Evolutionary conservation across 2,113 vertebrate genomes (phyloP).

Genomic region (Stegastes partitus): DNA sequence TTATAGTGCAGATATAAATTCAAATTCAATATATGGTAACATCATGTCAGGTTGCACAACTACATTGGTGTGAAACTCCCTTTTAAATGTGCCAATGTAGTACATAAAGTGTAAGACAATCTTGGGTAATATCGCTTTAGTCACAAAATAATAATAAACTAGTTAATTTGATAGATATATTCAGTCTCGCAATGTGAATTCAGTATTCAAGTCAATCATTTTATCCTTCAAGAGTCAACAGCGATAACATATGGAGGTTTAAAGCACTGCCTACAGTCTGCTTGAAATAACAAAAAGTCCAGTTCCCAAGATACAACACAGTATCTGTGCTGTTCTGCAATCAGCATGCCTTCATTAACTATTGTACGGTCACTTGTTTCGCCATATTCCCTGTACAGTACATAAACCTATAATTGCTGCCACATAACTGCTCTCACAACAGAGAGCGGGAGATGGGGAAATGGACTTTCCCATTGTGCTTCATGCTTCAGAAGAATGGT

Average conservation of each 20-base stretch:
- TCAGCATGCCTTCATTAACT: slow-evolving; percentile 60
- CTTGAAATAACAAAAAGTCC: slow-evolving; percentile 35
- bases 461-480: slow-evolving; percentile 69
- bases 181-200: not conserved
- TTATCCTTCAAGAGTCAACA: not conserved
- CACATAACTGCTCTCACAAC: slow-evolving; percentile 44
- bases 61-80: not conserved
- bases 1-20: not conserved
- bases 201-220: not conserved
- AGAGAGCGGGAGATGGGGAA: slow-evolving; percentile 36
- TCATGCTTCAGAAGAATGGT: slow-evolving; percentile 84
- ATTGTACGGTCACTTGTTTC: slow-evolving; percentile 52
- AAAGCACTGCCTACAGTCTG: slow-evolving; percentile 35
- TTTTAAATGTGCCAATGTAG: not conserved
- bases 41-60: not conserved
- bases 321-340: slow-evolving; percentile 55
- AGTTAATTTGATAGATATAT: no score
- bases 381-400: slow-evolving; percentile 57
- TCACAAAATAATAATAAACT: not conserved
- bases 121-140: no score
- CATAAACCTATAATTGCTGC: slow-evolving; percentile 68
- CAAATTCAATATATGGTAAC: not conserved
- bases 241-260: slow-evolving; percentile 29
- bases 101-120: not conserved
- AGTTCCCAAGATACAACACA: slow-evolving; percentile 54